These are phyloP conservation scores for Leptopilina boulardi DNA, from an alignment of 1,140 invertebrate species.

Conservation along the genomic window DNA sequence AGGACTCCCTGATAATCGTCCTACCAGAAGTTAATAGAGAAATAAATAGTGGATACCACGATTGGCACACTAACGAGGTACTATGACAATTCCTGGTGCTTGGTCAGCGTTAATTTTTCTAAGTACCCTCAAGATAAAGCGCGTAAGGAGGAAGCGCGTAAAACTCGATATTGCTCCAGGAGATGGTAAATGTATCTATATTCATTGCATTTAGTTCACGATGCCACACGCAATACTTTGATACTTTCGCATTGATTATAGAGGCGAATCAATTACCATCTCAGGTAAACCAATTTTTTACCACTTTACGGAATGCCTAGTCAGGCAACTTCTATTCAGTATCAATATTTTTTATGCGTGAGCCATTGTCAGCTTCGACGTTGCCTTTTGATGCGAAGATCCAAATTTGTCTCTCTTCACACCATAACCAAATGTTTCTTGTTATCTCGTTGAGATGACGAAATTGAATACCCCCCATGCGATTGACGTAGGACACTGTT, in stretches of 20 bases:
- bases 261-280: slow-evolving; percentile 36
- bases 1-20: slow-evolving; percentile 32
- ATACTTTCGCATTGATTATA: slow-evolving; percentile 31
- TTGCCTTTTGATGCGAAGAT: slow-evolving; percentile 36
- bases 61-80: slow-evolving; percentile 63
- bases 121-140: too few relatives aligned
- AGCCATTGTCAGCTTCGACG: slow-evolving; percentile 39
- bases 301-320: too few relatives aligned
- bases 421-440: slow-evolving; percentile 37
- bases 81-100: too few relatives aligned
- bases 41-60: slow-evolving; percentile 54
- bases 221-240: slow-evolving; percentile 41
- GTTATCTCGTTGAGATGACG: slow-evolving; percentile 8
- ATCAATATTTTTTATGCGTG: slow-evolving; percentile 48
- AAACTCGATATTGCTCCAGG: too few relatives aligned
- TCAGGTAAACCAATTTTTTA: too few relatives aligned
- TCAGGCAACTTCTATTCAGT: slow-evolving; percentile 38
- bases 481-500: slow-evolving; percentile 38
- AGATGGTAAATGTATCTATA: too few relatives aligned
- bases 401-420: slow-evolving; percentile 34
- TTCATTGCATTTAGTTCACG: slow-evolving; percentile 48
- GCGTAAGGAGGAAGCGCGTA: too few relatives aligned
- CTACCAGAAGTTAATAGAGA: slow-evolving; percentile 36
- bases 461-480: slow-evolving; percentile 23
- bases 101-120: too few relatives aligned